Evolutionary conservation across 2,888 invertebrate species (phyloP).

Genomic region (Drosophila putrida): DNA sequence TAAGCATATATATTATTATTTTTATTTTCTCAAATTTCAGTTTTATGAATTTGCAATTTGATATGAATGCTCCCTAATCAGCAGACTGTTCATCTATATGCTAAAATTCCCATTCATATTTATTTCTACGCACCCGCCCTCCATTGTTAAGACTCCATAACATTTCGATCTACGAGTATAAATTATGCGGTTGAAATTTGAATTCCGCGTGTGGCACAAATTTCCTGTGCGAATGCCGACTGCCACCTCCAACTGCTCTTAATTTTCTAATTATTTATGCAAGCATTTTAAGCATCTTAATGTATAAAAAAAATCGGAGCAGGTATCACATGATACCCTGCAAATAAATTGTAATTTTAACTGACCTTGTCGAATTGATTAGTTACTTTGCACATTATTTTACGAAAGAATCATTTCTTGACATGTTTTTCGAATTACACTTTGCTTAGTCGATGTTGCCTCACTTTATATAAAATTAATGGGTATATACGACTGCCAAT

Average conservation of each 20-base stretch:
- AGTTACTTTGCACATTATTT: not conserved
- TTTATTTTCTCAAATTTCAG: constrained; percentile 37
- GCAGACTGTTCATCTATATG: constrained; percentile 41
- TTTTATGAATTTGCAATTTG: constrained; percentile 41
- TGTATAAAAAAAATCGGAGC: not conserved
- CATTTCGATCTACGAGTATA: constrained; percentile 7
- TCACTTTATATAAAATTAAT: not conserved
- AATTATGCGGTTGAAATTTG: constrained; percentile 26
- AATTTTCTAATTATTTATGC: constrained; percentile 33
- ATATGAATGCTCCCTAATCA: constrained; percentile 44
- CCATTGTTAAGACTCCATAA: constrained; percentile 11
- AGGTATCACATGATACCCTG: constrained; percentile 17
- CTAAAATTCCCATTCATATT: constrained; percentile 41
- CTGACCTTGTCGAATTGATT: not conserved
- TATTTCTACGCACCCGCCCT: constrained; percentile 16
- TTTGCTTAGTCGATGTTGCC: constrained; percentile 7
- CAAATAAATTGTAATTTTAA: not conserved
- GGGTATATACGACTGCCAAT: constrained; percentile 43
- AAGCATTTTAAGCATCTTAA: constrained; percentile 3
- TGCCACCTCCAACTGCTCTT: constrained; percentile 39
- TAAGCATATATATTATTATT: not conserved
- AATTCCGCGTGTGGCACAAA: constrained; percentile 32
- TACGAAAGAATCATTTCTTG: not conserved
- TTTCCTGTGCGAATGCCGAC: constrained; percentile 41
- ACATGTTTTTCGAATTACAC: not conserved